Percentiles rank a stretch among this genome's conserved stretches.
Conservation (phyloP, 2,113 vertebrate species). For the Archilochus colubris region DNA sequence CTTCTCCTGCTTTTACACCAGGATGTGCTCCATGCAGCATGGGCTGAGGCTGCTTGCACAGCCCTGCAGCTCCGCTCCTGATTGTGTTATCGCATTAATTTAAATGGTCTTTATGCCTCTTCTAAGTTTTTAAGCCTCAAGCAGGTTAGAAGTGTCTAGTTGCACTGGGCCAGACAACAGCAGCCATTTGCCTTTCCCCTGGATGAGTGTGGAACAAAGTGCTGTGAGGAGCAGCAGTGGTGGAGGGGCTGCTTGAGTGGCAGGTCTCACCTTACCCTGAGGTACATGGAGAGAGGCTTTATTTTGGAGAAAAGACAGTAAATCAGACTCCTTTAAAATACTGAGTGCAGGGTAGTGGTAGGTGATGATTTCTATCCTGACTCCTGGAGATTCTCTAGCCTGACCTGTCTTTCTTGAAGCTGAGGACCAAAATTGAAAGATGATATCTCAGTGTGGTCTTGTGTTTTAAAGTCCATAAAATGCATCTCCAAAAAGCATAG, state of each 20-base stretch:
- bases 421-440: neutral
- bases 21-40: neutral
- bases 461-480: neutral
- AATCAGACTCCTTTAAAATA: neutral
- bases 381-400: neutral
- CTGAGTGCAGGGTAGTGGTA: neutral
- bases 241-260: neutral
- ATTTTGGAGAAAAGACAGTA: neutral
- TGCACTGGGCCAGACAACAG: neutral
- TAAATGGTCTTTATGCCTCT: neutral
- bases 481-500: neutral
- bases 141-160: neutral
- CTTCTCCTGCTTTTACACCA: neutral
- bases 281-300: neutral
- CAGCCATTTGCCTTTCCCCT: neutral
- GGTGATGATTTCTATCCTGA: neutral
- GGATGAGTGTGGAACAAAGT: accelerated
- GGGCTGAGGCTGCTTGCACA: accelerated
- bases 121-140: neutral
- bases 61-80: neutral
- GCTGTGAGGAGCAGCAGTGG: neutral
- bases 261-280: neutral
- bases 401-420: neutral
- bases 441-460: neutral
- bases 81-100: neutral